Evolutionary conservation across 2,797 vertebrate genomes (phyloP), one percentile per base, ranked within the genome.

Genomic region (Octomys mimax): DNA sequence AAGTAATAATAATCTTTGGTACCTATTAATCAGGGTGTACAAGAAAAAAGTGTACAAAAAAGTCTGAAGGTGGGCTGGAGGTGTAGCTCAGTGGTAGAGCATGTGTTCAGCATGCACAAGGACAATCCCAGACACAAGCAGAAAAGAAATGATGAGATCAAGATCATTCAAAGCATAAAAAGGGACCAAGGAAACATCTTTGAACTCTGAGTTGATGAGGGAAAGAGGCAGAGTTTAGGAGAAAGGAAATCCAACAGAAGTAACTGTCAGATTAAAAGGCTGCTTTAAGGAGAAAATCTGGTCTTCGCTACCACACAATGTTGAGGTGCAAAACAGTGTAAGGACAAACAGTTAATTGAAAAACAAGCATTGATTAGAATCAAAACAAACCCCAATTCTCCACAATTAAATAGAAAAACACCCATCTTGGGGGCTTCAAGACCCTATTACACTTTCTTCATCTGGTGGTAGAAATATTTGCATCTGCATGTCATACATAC

Each of bases 181-280:
- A 59, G 6, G 24, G 39, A 73, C 4, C 49, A 49, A 46, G 14
- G 22, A 94, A 64, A 92, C 54, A 46, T 84, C 28, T 62, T 14
- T 80, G 39, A 66, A 86, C 33, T 57, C 31, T 70, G 54, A 94
- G 49, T 11, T 19, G 46, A 79, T 19, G 2, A 10, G 0, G 36
- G 66, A 2, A 70, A 19, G 42, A 86, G 4, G 33, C 7, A 89
- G 42, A 87, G 3, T 81, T 77, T 49, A 85, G 36, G 81, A 93
- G 90, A 94, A 92, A 96, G 22, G 39, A 91, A 87, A 46, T 78
- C 8, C n/a, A 92, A 39, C 9, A 49, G 42, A 90, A 28, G 80
- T 18, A 49, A 66, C 4, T 16, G 19, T 4, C 42, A 80, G 57
- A 42, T 4, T 4, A 39, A 42, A 39, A 62, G 57, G 24, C 52